Base-by-base conservation (phyloP, 1,140 invertebrate species). In the Elymnias hypermnestra region DNA sequence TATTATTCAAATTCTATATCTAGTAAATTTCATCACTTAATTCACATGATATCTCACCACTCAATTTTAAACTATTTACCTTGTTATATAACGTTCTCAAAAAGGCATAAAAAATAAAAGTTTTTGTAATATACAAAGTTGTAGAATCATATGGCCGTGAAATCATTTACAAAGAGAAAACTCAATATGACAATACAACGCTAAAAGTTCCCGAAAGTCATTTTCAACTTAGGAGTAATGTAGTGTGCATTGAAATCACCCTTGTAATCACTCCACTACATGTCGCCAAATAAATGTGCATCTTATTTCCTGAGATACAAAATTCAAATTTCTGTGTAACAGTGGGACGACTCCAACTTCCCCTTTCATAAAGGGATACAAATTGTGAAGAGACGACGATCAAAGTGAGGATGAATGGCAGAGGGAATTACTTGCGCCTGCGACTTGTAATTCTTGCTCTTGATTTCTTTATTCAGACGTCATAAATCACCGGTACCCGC, bases 401-500 rank as follows among this genome's bases (percentile, higher is more conserved):
- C 63, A 68, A 68, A 71, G 69, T 57, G 55, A 56, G 57, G 55
- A 65, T 73, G 64, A 76, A 75, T 71, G 40, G 56, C 39, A 39
- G 39, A 54, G 44, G 19, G 45, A 26, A 42, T 23, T 39, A 40
- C 50, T 48, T 58, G 54, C 51, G 61, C 51, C 60, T 55, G 57
- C 55, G 52, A 49, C 57, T 57, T 58, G 47, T 70, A 70, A 78
- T 71, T 69, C 58, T 67, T 60, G 72, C 62, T 66, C 60, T 56
- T 69, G 63, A 74, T 74, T 76, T 74, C 70, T 78, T 79, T 60
- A 76, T 74, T 66, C 72, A 63, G 13, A 25, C 9, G 39, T 53
- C 60, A 55, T 72, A 64, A 70, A 69, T 72, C 59, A 53, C 41
- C 33, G 22, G 44, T 42, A 12, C 65, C 57, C 54, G 58, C 61